Evolutionary conservation across 2,797 vertebrate species (phyloP).

Genomic region (Monodelphis domestica): DNA sequence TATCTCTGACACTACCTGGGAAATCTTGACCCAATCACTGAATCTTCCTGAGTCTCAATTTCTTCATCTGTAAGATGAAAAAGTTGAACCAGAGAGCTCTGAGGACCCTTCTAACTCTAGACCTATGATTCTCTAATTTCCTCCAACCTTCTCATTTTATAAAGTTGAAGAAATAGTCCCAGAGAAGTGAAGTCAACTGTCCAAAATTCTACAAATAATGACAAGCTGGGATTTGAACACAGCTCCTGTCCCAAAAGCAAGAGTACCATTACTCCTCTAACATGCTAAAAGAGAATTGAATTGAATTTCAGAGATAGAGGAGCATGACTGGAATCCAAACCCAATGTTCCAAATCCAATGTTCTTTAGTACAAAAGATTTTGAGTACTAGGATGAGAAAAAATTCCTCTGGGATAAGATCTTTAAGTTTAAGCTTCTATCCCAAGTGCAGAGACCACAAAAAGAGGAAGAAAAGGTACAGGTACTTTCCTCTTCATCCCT

Average conservation of each 20-base stretch:
- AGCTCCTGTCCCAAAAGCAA: not conserved
- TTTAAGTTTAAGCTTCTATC: not conserved
- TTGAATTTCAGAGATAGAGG: not conserved
- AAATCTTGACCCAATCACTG: not conserved
- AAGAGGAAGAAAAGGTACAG: not conserved
- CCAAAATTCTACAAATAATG: not conserved
- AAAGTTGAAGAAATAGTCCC: not conserved
- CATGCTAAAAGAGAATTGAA: not conserved
- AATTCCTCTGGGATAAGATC: not conserved
- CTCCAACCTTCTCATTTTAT: not conserved
- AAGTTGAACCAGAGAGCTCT: not conserved
- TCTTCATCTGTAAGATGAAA: not conserved
- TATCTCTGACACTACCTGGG: not conserved
- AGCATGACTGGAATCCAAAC: not conserved
- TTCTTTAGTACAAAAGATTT: not conserved
- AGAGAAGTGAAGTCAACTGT: not conserved
- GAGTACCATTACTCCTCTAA: not conserved
- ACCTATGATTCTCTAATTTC: not conserved
- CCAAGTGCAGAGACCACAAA: not conserved
- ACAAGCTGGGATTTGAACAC: not conserved
- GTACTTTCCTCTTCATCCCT: not conserved
- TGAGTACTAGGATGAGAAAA: not conserved
- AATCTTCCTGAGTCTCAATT: not conserved
- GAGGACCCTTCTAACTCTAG: not conserved
- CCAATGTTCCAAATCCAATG: not conserved